Conservation (phyloP, 2,113 vertebrate species). For the Gallinago paraguaiae region DNA sequence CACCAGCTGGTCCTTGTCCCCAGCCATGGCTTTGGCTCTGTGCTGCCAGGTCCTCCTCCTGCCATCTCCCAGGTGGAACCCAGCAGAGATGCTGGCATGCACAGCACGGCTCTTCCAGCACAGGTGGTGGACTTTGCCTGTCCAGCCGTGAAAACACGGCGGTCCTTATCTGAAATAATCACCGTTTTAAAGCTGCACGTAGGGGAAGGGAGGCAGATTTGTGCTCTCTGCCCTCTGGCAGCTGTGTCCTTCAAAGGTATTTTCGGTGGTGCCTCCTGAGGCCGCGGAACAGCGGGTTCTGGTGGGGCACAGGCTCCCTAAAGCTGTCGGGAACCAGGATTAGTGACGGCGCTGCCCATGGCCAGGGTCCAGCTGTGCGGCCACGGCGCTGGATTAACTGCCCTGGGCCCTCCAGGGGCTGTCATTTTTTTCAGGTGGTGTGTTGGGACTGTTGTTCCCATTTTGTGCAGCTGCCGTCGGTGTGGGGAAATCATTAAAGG, state of each 20-base stretch:
- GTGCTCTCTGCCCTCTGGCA: background rate
- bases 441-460: background rate
- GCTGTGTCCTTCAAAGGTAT: conserved; percentile 22
- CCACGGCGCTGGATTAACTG: rapidly evolving
- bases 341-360: background rate
- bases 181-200: rapidly evolving
- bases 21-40: background rate
- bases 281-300: background rate
- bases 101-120: rapidly evolving
- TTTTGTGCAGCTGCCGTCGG: background rate
- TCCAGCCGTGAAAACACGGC: rapidly evolving
- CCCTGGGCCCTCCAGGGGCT: rapidly evolving
- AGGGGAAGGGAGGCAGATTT: background rate
- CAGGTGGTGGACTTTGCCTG: rapidly evolving
- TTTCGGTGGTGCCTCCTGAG: rapidly evolving
- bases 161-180: too few relatives aligned
- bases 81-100: background rate
- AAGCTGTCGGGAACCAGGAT: background rate
- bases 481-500: background rate
- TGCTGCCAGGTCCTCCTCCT: background rate
- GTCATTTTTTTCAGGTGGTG: background rate
- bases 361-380: background rate
- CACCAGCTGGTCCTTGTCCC: background rate
- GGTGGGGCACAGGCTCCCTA: background rate
- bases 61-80: background rate